Conservation (phyloP, 1,140 invertebrate species). For the Aphidius gifuensis region DNA sequence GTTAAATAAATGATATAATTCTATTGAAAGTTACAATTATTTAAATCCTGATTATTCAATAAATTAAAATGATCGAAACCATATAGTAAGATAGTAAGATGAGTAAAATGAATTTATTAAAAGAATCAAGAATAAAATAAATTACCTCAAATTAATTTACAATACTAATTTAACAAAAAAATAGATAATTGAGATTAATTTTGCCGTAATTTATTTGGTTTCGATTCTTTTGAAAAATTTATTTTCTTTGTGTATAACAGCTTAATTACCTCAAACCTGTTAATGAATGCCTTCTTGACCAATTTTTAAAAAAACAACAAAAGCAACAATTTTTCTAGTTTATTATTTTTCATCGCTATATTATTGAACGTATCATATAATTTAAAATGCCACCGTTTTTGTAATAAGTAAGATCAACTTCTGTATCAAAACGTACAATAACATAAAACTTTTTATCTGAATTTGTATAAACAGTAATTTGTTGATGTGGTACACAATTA, state of each 20-base stretch:
- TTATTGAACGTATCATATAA: constrained; percentile 93
- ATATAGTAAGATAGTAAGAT: no score
- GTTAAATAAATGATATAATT: no score
- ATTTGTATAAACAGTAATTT: constrained; percentile 61
- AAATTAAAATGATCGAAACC: no score
- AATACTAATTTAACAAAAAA: no score
- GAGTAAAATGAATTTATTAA: no score
- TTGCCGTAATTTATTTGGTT: no score
- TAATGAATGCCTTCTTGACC: neutral
- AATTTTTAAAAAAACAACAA: neutral
- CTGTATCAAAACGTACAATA: constrained; percentile 88
- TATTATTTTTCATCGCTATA: constrained; percentile 26
- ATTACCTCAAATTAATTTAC: no score
- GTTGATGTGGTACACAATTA: constrained; percentile 68
- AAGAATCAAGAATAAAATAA: no score
- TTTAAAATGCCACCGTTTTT: constrained; percentile 93
- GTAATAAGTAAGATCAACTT: constrained; percentile 96
- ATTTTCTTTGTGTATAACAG: neutral
- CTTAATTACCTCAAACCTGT: constrained; percentile 1
- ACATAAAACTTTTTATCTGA: constrained; percentile 68
- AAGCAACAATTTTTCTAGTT: neutral
- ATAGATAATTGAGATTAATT: no score
- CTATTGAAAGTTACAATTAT: no score
- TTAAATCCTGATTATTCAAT: no score
- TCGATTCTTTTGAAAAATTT: no score